Evolutionary conservation across 1,140 invertebrate genomes (phyloP).

Genomic region (Thaumatotibia leucotreta): DNA sequence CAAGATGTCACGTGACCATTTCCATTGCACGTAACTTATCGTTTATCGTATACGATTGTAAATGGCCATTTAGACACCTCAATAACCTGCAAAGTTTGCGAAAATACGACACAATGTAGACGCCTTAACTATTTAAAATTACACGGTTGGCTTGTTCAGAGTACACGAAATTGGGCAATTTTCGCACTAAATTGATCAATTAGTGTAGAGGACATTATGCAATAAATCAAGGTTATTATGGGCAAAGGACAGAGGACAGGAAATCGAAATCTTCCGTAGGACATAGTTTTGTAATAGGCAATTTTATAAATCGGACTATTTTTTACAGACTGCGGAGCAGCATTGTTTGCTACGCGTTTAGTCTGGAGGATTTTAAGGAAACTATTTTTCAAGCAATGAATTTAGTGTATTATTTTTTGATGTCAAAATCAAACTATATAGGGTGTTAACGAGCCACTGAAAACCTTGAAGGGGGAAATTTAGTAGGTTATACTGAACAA

Average conservation of each 20-base stretch:
- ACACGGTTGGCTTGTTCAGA: constrained; percentile 20
- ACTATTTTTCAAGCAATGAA: too few species aligned
- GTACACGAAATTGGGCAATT: constrained; percentile 34
- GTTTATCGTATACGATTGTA: too few species aligned
- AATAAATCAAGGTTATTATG: constrained; percentile 27
- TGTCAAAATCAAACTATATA: too few species aligned
- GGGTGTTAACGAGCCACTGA: too few species aligned
- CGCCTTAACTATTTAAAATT: constrained; percentile 29
- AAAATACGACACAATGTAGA: background rate
- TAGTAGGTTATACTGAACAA: too few species aligned
- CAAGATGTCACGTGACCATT: too few species aligned
- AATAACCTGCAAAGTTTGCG: background rate
- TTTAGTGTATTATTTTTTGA: too few species aligned
- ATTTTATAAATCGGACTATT: background rate
- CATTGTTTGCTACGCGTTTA: background rate
- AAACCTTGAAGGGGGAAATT: too few species aligned
- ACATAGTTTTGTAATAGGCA: background rate
- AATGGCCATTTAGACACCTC: too few species aligned
- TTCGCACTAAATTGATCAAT: constrained; percentile 35
- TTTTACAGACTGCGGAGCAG: background rate
- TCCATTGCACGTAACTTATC: too few species aligned
- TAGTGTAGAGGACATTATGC: constrained; percentile 25
- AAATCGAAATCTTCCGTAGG: constrained; percentile 19
- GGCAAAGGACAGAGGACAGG: constrained; percentile 20
- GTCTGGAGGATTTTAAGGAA: too few species aligned